Conservation (phyloP, 2,797 vertebrate genomes). For the Paramormyrops hopkinsi region DNA sequence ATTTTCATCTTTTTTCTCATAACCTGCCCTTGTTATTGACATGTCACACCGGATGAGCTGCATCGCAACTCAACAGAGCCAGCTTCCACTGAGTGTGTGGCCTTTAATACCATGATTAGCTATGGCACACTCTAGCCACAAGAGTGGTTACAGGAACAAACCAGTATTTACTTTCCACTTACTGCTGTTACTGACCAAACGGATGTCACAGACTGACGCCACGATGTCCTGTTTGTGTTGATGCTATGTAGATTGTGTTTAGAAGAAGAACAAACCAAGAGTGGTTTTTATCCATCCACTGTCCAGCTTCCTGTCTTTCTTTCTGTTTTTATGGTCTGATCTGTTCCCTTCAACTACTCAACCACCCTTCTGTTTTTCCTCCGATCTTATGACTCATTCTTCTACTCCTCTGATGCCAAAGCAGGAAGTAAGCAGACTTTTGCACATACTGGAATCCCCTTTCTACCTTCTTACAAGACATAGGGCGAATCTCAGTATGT, state of each 20-base stretch:
- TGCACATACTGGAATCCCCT: not conserved
- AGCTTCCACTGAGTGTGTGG: not conserved
- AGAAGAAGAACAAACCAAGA: not conserved
- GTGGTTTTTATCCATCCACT: not conserved
- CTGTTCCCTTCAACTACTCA: not conserved
- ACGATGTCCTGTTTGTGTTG: not conserved
- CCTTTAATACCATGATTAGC: slow-evolving; percentile 20
- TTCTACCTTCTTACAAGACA: not conserved
- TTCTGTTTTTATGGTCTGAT: not conserved
- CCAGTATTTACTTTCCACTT: slow-evolving; percentile 23
- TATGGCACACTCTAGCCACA: not conserved
- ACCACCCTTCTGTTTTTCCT: not conserved
- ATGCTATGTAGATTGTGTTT: not conserved
- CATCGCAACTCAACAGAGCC: not conserved
- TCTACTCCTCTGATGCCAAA: not conserved
- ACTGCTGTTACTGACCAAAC: not conserved
- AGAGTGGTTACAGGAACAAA: slow-evolving; percentile 9
- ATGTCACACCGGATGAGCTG: not conserved
- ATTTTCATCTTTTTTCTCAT: not conserved
- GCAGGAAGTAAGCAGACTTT: not conserved
- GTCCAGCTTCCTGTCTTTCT: not conserved
- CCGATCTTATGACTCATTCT: not conserved
- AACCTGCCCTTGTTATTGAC: slow-evolving; percentile 16
- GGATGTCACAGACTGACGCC: not conserved
- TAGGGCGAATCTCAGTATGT: not conserved